These are phyloP conservation scores for Hybognathus amarus DNA, from an alignment of 2,797 vertebrate genomes.

Conservation along the genomic window DNA sequence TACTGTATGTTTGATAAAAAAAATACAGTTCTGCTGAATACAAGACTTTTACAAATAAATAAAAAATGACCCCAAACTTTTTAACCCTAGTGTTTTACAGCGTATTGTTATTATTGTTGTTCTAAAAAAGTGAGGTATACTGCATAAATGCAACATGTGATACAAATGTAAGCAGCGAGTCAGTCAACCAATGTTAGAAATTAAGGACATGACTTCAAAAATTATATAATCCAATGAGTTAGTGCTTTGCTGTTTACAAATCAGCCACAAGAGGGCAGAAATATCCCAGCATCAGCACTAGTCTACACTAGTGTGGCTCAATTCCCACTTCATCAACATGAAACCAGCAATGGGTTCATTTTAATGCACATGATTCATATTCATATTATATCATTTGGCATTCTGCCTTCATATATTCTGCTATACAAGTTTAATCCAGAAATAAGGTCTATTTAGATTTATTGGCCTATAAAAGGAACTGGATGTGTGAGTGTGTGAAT, in stretches of 20 bases:
- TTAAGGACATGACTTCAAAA: background rate
- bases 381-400: background rate
- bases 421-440: background rate
- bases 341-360: background rate
- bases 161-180: background rate
- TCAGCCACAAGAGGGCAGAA: conserved; percentile 26
- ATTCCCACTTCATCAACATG: background rate
- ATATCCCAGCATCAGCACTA: background rate
- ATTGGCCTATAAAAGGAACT: background rate
- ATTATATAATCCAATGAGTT: background rate
- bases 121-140: background rate
- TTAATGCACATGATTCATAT: background rate
- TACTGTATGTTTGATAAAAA: background rate
- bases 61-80: background rate
- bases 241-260: conserved; percentile 1
- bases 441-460: background rate
- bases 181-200: background rate
- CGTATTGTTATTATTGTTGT: background rate
- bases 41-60: background rate
- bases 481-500: background rate
- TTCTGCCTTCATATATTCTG: background rate
- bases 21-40: background rate
- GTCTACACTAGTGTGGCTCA: background rate
- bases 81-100: background rate
- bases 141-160: background rate